These are phyloP conservation scores for Petaurus breviceps DNA, from an alignment of 2,113 vertebrate species.

Conservation along the genomic window DNA sequence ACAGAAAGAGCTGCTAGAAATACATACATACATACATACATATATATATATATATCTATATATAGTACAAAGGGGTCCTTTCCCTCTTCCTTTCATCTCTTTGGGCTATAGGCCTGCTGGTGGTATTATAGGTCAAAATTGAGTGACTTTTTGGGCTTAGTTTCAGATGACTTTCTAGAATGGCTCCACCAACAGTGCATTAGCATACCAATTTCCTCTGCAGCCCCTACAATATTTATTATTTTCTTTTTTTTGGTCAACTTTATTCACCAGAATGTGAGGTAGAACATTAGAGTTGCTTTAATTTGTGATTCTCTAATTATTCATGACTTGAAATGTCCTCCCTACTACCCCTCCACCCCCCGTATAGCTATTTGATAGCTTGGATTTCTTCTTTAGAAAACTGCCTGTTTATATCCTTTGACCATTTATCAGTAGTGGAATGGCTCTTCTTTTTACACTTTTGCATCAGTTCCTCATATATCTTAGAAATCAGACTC, in stretches of 20 bases:
- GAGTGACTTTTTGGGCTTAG: background rate
- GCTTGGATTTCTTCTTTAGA: too few species aligned
- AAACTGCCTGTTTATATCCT: background rate
- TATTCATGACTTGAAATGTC: too few species aligned
- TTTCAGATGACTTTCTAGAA: too few species aligned
- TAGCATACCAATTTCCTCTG: background rate
- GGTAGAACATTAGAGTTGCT: background rate
- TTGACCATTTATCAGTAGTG: background rate
- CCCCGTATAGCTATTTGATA: background rate
- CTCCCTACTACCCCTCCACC: too few species aligned
- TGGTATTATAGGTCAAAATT: too few species aligned
- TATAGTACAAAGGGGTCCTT: too few species aligned
- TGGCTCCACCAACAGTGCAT: background rate
- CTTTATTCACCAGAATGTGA: background rate
- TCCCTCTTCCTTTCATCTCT: too few species aligned
- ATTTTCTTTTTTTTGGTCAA: background rate
- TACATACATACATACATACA: too few species aligned
- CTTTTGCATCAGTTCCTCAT: background rate
- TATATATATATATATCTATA: too few species aligned
- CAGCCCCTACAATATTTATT: background rate
- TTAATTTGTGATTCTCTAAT: background rate
- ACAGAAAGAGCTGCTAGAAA: too few species aligned
- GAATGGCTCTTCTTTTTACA: background rate
- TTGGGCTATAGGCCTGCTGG: too few species aligned
- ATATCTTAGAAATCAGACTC: background rate